Evolutionary conservation across 2,797 vertebrate genomes (phyloP), one percentile per base, ranked within the genome.

Genomic region (Ctenosaura bakeri): DNA sequence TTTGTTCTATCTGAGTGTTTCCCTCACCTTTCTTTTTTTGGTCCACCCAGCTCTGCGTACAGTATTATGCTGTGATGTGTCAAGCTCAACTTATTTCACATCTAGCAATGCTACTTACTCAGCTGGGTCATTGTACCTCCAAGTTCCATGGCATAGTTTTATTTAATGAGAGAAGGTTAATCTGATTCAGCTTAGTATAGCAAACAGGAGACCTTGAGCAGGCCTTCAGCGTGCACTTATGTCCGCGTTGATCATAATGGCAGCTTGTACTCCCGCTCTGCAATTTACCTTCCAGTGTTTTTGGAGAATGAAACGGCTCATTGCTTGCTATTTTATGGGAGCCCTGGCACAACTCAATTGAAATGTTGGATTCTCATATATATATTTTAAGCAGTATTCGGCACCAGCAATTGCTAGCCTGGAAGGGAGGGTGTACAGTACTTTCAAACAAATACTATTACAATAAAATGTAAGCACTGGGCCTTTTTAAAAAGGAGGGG

Each of bases 91-190:
- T 83, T 83, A 87, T 62, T 83, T 77, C 26, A 38, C 42, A 13
- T 59, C 46, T 69, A 78, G 86, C 83, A 87, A 66, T 77, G 73
- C 59, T 78, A 76, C 22, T 80, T 35, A 83, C 71, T 73, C 54
- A 26, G 69, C 29, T 9, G 50, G 14, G 71, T 22, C 3, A 18
- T 59, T n/a, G 8, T 29, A 87, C 73, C 85, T 54, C 32, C 29
- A 59, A 78, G 73, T 64, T 29, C 78, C 26, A 42, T 13, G 29
- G 62, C 80, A 46, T 0, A 26, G 50, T 87, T 90, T 64, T 46
- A 62, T 46, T 84, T 90, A 90, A 90, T 87, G 80, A 84, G 10
- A 22, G 80, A 54, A 74, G 82, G 89, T 91, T 83, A 89, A 83
- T 87, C 64, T 83, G 89, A 88, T 79, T 82, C 54, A 52, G 69